A percentile compares a stretch with the other conserved stretches of the same genome.
Evolutionary conservation across 2,888 invertebrate genomes (phyloP).

Genomic region (Zygothrica quintamaculata): DNA sequence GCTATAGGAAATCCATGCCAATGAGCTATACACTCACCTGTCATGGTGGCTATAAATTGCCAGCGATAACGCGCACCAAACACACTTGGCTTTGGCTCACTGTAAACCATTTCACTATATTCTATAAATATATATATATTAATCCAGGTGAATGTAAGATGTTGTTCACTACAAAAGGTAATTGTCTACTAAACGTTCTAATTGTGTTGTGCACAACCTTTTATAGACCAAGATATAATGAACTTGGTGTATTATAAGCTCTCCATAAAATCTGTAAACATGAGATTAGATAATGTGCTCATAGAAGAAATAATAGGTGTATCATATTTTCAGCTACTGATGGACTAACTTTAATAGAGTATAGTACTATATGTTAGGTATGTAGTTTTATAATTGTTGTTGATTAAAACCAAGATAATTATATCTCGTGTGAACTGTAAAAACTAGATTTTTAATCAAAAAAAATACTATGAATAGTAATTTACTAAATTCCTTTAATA

Average conservation of each 20-base stretch:
- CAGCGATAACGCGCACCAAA: conserved; percentile 62
- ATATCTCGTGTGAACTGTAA: no score
- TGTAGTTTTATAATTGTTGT: no score
- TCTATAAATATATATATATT: no score
- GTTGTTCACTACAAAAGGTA: conserved; percentile 12
- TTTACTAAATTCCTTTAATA: no score
- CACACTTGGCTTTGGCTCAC: conserved; percentile 35
- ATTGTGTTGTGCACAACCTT: conserved; percentile 31
- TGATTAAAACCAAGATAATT: no score
- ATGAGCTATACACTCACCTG: conserved; percentile 48
- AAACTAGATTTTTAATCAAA: no score
- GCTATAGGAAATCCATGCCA: not conserved
- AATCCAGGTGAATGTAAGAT: no score
- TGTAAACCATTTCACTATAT: conserved; percentile 47
- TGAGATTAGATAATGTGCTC: conserved; percentile 66
- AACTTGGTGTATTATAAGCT: conserved; percentile 15
- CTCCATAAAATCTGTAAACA: conserved; percentile 30
- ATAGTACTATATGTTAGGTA: no score
- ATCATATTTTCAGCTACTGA: conserved; percentile 8
- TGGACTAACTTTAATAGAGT: conserved; percentile 16
- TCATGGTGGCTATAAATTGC: conserved; percentile 69
- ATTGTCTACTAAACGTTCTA: conserved; percentile 47
- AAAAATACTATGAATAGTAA: no score
- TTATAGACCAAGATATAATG: conserved; percentile 59
- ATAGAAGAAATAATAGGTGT: no score